Base-by-base conservation (phyloP, 2,113 vertebrate species). In the Trematomus loennbergii region DNA sequence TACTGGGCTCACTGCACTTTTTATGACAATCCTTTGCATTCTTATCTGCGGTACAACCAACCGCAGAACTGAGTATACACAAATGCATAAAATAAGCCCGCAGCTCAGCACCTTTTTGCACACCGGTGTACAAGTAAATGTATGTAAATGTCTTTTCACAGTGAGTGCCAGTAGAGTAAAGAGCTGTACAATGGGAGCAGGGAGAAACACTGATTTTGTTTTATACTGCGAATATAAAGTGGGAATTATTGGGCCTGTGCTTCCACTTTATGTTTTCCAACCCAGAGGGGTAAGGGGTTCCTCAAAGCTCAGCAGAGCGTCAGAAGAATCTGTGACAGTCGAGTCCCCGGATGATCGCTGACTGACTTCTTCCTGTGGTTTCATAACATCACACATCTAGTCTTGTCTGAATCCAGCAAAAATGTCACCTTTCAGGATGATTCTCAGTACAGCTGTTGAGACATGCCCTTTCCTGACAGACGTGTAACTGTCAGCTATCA, bases 361-460 rank as follows among this genome's bases (percentile, higher is more conserved):
- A 53, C 75, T 72, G 65, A 69, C 40, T 79, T 43, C 43, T 48
- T 71, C 75, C 74, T 58, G 68, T 66, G 58, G 62, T 43, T 50
- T 61, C 54, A 25, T 25, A 25, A 25, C 25, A 25, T 25, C 25
- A 25, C 25, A 25, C 25, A 25, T 25, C 25, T 25, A 25, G 25
- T 25, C 25, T 53, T 17, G n/a, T 2, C 15, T 20, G 29, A 64
- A 25, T 46, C 2, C 11, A 25, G 10, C 12, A 55, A 65, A 76
- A 22, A 50, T 17, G 15, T 81, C 29, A 62, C 17, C 48, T 78
- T 62, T 76, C 25, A 45, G 67, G 22, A 69, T 46, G 20, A 55
- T 69, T 60, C 48, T 66, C 33, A 67, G 79, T 20, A 67, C 13
- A 59, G 65, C 36, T 1, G 3, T 3, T 64, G 81, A 64, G 62